Evolutionary conservation across 2,888 invertebrate genomes (phyloP).

Genomic region (Leptinotarsa peninsularis): DNA sequence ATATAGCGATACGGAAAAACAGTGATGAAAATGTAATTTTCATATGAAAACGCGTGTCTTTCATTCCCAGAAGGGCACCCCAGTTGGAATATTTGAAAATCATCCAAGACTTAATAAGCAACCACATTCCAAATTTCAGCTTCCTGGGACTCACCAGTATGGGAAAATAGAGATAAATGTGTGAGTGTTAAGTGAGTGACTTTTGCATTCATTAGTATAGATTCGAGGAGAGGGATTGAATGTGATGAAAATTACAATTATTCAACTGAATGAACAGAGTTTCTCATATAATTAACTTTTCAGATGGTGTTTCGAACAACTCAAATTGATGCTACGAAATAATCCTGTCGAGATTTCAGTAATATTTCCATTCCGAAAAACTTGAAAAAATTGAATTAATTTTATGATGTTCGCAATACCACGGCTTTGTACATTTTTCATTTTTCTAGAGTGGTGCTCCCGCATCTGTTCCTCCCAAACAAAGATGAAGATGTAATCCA

Average conservation of each 20-base stretch:
- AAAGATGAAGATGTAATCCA: conserved; percentile 59
- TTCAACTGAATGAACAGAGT: neutral
- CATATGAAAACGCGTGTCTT: too few species aligned
- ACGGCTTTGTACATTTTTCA: conserved; percentile 58
- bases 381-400: conserved; percentile 45
- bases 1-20: too few species aligned
- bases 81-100: too few species aligned
- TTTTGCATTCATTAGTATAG: too few species aligned
- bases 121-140: too few species aligned
- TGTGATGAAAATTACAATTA: neutral
- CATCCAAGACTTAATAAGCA: too few species aligned
- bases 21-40: too few species aligned
- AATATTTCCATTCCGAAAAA: conserved; percentile 31
- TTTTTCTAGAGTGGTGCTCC: conserved; percentile 56
- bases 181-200: too few species aligned
- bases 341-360: conserved; percentile 6
- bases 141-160: too few species aligned
- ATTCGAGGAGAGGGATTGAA: neutral
- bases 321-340: neutral
- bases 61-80: too few species aligned
- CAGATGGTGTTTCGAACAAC: neutral
- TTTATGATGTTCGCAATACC: conserved; percentile 50
- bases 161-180: too few species aligned
- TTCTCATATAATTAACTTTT: neutral
- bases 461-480: conserved; percentile 53